Evolutionary conservation across 1,140 invertebrate species (phyloP), one percentile per base, ranked within the genome.

Genomic region (Caligus rogercresseyi): DNA sequence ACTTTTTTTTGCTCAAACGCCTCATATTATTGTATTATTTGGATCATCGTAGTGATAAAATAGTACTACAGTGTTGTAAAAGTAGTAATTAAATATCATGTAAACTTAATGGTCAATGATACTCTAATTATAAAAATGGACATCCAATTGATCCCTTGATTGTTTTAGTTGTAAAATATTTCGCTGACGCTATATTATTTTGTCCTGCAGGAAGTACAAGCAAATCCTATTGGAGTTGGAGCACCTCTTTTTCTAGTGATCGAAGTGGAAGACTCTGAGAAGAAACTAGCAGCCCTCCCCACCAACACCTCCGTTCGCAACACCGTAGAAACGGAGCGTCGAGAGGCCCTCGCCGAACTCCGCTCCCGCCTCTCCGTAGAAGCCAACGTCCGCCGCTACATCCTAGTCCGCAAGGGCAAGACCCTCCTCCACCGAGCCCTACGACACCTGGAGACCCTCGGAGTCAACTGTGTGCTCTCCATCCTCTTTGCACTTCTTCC

Each of bases 291-390:
- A 2, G 57, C 57, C 11, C 26, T 60, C 2, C 57, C 57, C 4
- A 60, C 57, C 57, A 43, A 43, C 24, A 60, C 57, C n/a, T 18
- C 16, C 19, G 18, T 60, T 16, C 18, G 69, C 25, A 68, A 66
- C 26, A 59, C 61, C 52, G 68, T 70, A 31, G 58, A 62, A 16
- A 67, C 66, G n/a, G 63, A 69, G 24, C 68, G 69, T 13, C 60
- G 61, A 16, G 25, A 58, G 15, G 67, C 64, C 4, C 16, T 60
- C 2, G 23, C 21, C 15, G 25, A 60, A 4, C 24, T 60, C 21
- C 16, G 24, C n/a, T 20, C 16, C 1, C 24, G 16, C 4, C 26
- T 60, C n/a, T 20, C 26, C 20, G 18, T 25, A 18, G 26, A 60
- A 18, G 24, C 16, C 2, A 25, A 25, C 1, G 7, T 60, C 13